Evolutionary conservation across 2,888 invertebrate species (phyloP).

Genomic region (Oxyteleia sp.): DNA sequence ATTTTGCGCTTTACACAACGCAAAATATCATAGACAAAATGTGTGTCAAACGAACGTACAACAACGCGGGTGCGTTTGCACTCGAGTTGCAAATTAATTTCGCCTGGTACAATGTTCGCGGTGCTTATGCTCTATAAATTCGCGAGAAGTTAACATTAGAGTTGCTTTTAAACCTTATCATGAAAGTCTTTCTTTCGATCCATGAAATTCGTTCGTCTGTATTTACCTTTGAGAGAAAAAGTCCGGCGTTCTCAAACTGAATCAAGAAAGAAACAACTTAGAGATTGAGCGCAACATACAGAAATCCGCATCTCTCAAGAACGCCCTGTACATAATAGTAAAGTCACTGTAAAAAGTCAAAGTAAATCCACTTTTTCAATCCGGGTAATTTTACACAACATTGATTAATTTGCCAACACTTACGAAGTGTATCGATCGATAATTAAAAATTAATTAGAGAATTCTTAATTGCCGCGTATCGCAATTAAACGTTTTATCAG

Average conservation of each 20-base stretch:
- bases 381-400: slow-evolving; percentile 11
- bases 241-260: slow-evolving; percentile 46
- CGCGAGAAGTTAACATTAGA: slow-evolving; percentile 5
- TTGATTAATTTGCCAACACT: slow-evolving; percentile 41
- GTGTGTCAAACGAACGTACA: too few relatives aligned
- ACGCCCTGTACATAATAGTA: slow-evolving; percentile 39
- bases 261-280: slow-evolving; percentile 56
- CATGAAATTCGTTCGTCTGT: slow-evolving; percentile 46
- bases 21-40: too few relatives aligned
- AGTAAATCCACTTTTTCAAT: slow-evolving; percentile 32
- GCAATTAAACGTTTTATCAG: too few relatives aligned
- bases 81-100: not conserved
- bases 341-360: slow-evolving; percentile 40
- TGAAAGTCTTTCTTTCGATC: slow-evolving; percentile 55
- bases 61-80: too few relatives aligned
- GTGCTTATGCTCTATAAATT: not conserved
- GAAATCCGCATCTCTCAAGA: slow-evolving; percentile 41
- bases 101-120: not conserved
- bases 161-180: slow-evolving; percentile 36
- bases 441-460: too few relatives aligned
- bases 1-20: too few relatives aligned
- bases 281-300: slow-evolving; percentile 54
- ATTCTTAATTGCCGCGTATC: too few relatives aligned
- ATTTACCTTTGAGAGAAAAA: slow-evolving; percentile 52
- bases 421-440: too few relatives aligned